These are phyloP conservation scores for Lateolabrax maculatus DNA, from an alignment of 2,797 vertebrate species.

Conservation along the genomic window DNA sequence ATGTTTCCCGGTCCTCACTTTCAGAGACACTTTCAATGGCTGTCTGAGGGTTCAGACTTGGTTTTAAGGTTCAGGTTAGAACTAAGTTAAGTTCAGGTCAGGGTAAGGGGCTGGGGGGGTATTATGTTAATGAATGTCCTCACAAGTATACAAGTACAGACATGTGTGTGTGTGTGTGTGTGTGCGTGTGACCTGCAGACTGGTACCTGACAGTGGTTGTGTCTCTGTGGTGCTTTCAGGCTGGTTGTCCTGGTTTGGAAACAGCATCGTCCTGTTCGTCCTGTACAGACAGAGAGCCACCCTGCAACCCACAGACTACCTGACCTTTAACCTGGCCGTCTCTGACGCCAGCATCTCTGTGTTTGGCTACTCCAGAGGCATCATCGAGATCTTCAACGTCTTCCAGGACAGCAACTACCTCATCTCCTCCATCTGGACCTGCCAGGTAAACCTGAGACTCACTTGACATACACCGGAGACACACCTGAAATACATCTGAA, in stretches of 20 bases:
- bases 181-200: not conserved
- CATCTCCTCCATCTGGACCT: conserved; percentile 89
- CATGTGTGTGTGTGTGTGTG: not conserved
- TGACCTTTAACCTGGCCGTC: conserved; percentile 88
- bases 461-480: not conserved
- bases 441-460: conserved; percentile 77
- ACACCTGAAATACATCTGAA: not conserved
- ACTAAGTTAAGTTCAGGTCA: too few relatives aligned
- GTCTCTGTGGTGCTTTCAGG: conserved; percentile 69
- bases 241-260: conserved; percentile 90
- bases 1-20: too few relatives aligned
- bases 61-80: too few relatives aligned
- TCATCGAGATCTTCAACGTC: conserved; percentile 88
- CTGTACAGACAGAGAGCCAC: conserved; percentile 84
- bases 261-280: conserved; percentile 88
- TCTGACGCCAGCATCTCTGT: conserved; percentile 88
- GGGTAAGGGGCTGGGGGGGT: too few relatives aligned
- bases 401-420: conserved; percentile 87
- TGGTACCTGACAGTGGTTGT: not conserved
- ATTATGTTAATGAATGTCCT: too few relatives aligned
- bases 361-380: conserved; percentile 89
- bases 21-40: too few relatives aligned
- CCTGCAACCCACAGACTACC: conserved; percentile 86
- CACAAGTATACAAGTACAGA: too few relatives aligned
- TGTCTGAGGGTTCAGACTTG: too few relatives aligned